phyloP scores from a whole-genome alignment of 2,888 invertebrate species.

The Dynastes grantii region DNA sequence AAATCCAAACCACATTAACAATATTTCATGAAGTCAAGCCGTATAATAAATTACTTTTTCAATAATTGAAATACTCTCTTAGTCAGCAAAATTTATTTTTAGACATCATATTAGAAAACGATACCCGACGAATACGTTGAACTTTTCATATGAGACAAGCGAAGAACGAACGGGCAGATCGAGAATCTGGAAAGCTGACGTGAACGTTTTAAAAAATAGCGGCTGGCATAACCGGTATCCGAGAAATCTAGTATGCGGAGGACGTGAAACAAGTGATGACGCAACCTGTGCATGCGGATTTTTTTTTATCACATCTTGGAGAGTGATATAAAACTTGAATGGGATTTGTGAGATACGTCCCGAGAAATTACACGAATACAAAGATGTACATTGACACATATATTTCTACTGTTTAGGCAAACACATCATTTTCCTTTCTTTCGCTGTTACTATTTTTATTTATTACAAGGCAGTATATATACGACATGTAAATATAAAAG shows the following conservation, averaged over 20 bases:
- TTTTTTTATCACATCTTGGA: slow-evolving; percentile 43
- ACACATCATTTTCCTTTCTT: too few species aligned
- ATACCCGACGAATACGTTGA: slow-evolving; percentile 25
- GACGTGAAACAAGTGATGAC: slow-evolving; percentile 45
- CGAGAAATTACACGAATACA: slow-evolving; percentile 13
- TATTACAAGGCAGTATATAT: too few species aligned
- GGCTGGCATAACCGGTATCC: slow-evolving; percentile 42
- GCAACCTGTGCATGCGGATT: slow-evolving; percentile 42
- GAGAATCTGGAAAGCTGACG: slow-evolving; percentile 45
- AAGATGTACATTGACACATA: slow-evolving; percentile 2
- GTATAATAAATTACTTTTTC: slow-evolving; percentile 23
- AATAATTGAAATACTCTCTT: slow-evolving; percentile 33
- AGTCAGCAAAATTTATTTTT: slow-evolving; percentile 28
- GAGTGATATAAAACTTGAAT: slow-evolving; percentile 45
- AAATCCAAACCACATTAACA: not conserved
- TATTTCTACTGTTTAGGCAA: not conserved
- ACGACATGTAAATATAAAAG: too few species aligned
- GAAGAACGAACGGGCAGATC: slow-evolving; percentile 8
- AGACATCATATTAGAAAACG: slow-evolving; percentile 25
- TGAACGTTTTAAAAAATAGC: slow-evolving; percentile 42
- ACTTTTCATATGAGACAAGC: slow-evolving; percentile 20
- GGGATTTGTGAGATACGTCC: slow-evolving; percentile 26
- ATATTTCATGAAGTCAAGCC: not conserved
- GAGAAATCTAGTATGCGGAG: slow-evolving; percentile 45
- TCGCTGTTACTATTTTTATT: too few species aligned